A percentile compares a stretch with the other conserved stretches of the same genome.
phyloP scores from a whole-genome alignment of 2,888 invertebrate species.

The Nephrotoma flavescens region DNA sequence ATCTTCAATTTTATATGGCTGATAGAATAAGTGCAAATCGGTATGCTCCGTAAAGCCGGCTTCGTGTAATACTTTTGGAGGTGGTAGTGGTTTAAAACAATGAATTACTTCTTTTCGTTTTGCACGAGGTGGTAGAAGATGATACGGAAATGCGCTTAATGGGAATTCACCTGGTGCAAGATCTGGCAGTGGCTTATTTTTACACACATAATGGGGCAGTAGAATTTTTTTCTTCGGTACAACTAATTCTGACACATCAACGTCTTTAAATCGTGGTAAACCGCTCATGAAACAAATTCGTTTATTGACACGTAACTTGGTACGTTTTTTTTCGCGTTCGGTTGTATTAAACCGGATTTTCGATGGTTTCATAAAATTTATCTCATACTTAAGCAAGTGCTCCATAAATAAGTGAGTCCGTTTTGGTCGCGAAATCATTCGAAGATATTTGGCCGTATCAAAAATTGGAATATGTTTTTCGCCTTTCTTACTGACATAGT shows the following conservation, averaged over 20 bases:
- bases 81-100: neutral
- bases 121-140: neutral
- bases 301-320: constrained; percentile 7
- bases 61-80: neutral
- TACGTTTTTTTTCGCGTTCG: constrained; percentile 5
- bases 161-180: neutral
- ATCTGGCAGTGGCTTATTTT: neutral
- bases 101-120: neutral
- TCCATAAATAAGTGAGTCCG: neutral
- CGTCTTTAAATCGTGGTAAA: constrained; percentile 8
- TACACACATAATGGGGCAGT: neutral
- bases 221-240: neutral
- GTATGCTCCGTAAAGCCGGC: neutral
- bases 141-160: neutral
- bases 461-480: constrained; percentile 2
- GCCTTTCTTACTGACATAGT: neutral
- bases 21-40: neutral
- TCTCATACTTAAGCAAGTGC: neutral
- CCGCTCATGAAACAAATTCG: constrained; percentile 9
- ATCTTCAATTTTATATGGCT: neutral
- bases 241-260: neutral
- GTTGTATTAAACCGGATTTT: constrained; percentile 7
- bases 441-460: constrained; percentile 7
- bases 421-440: constrained; percentile 8
- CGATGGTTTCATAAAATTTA: neutral